Evolutionary conservation across 2,797 vertebrate genomes (phyloP), one percentile per base, ranked within the genome.

Genomic region (Mormyrops boulengeri): DNA sequence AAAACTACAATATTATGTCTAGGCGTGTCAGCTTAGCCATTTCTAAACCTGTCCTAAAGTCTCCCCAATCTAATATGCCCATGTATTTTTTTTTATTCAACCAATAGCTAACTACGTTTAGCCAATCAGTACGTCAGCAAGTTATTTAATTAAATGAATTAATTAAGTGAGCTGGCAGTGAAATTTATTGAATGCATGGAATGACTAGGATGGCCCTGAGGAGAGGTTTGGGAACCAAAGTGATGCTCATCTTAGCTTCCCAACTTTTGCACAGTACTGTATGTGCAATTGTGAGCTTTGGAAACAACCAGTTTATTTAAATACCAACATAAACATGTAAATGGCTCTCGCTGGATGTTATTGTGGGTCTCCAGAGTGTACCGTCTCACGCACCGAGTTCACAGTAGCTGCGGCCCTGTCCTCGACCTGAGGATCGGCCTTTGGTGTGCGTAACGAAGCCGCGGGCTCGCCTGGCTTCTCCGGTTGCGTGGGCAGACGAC

Each of bases 381-480:
- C 4, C 0, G n/a, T 2, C 3, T 53, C n/a, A 94, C 97, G 34
- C 96, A 99, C 98, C 93, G 95, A 96, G 94, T 96, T 98, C 92
- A 96, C 94, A 69, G 96, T 94, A 91, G 95, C 92, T 91, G 95
- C 90, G 90, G 95, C 92, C 93, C 98, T 97, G 73, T 99, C 98
- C 82, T 99, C 98, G 82, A 93, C 94, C 94, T 97, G 97, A 93
- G 96, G 95, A 7, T 99, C 98, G 89, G 96, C 95, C 95, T 99
- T 99, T 88, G 97, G 96, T 90, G 96, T 95, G 95, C 98, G 96
- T 92, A 97, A 93, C 92, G 97, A 95, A 88, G 95, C 96, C 34
- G 97, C 93, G 80, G 97, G 95, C 93, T 99, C 98, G 41, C 96
- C 92, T 1, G 95, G 50, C 93, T 99, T 98, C 91, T 99, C 98